Base-by-base conservation (phyloP, 2,888 invertebrate genomes). In the Drosophila mettleri region DNA sequence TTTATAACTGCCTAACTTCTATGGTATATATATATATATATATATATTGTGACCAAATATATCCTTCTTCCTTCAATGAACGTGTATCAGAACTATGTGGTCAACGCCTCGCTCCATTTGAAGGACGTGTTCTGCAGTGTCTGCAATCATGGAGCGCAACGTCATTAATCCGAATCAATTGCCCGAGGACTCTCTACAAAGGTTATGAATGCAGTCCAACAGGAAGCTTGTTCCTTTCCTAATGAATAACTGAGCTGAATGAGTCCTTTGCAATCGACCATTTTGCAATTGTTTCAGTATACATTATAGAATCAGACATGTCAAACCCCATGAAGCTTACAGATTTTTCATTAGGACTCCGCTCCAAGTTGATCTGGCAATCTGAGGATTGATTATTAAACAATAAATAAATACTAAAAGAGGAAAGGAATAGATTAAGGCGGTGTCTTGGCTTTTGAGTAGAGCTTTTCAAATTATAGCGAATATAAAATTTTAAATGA, bases 41-140 rank as follows among this genome's bases (percentile, higher is more conserved):
- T 9, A 3, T 3, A 38, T 38, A 12, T 12, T 24, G 24, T n/a
- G n/a, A n/a, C 38, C 29, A 8, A 14, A 48, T 48, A 31, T 14
- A 48, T 20, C 20, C 14, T 14, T 14, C 14, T 14, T 0, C 14
- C 4, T 14, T 48, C 2, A 4, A 4, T 4, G 12, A 48, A 14
- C 46, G 31, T 8, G 46, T 14, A 48, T 20, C 0, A 0, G 61
- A 69, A 39, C 8, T 65, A 74, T 86, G 74, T 67, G 80, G 84
- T 54, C 41, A 73, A 64, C 83, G 54, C 68, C 69, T 72, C 69
- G 86, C 58, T 78, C 49, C 55, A 53, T 74, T 75, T 58, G 64
- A 60, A 59, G 67, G 46, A 86, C 86, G 80, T 80, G 80, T 60
- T 73, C 45, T 61, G 45, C 65, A 38, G 33, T 36, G 48, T 12